Evolutionary conservation across 1,140 invertebrate genomes (phyloP).

Genomic region (Onthophagus taurus): DNA sequence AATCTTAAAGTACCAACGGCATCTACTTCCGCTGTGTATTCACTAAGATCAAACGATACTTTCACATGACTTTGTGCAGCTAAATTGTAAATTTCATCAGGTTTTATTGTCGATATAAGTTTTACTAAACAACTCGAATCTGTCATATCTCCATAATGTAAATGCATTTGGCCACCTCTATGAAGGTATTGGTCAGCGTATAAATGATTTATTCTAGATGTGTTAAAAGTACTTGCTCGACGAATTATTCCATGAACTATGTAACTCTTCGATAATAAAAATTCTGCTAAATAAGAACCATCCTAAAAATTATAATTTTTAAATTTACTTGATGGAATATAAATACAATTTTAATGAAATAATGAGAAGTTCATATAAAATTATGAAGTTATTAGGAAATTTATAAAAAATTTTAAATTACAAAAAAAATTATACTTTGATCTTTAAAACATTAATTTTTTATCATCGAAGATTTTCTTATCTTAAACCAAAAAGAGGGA

Average conservation of each 20-base stretch:
- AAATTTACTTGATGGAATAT: too few relatives aligned
- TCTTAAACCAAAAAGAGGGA: too few relatives aligned
- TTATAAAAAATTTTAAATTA: too few relatives aligned
- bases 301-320: slow-evolving; percentile 59
- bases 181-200: slow-evolving; percentile 84
- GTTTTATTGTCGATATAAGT: slow-evolving; percentile 74
- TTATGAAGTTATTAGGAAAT: too few relatives aligned
- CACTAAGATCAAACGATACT: slow-evolving; percentile 93
- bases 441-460: neutral
- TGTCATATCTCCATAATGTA: slow-evolving; percentile 99
- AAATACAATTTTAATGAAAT: too few relatives aligned
- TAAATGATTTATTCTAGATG: slow-evolving; percentile 88
- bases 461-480: too few relatives aligned
- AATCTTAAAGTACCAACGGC: slow-evolving; percentile 92
- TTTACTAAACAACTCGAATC: slow-evolving; percentile 96
- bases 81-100: slow-evolving; percentile 96
- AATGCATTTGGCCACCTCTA: slow-evolving; percentile 74
- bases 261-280: slow-evolving; percentile 90
- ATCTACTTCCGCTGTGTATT: slow-evolving; percentile 99
- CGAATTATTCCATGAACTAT: slow-evolving; percentile 94
- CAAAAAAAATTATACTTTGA: too few relatives aligned
- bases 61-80: slow-evolving; percentile 99
- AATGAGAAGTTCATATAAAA: too few relatives aligned
- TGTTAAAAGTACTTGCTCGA: slow-evolving; percentile 94
- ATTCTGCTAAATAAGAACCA: slow-evolving; percentile 97